phyloP scores from a whole-genome alignment of 2,113 vertebrate genomes.

The Saccopteryx bilineata region DNA sequence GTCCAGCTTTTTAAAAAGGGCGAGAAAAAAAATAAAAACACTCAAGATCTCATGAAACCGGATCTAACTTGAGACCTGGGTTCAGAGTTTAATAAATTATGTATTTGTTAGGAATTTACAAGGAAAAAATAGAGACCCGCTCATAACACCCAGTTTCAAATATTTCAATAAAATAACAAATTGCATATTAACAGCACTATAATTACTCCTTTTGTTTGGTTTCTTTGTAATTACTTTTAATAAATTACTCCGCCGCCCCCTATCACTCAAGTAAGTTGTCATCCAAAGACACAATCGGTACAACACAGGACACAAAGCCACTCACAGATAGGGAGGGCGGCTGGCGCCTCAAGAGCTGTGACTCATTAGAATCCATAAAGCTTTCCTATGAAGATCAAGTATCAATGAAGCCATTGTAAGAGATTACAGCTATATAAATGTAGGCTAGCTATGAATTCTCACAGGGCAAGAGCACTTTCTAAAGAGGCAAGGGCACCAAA shows the following conservation, averaged over 20 bases:
- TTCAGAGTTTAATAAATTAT: slow-evolving; percentile 54
- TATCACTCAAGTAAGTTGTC: slow-evolving; percentile 68
- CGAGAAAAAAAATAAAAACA: background rate
- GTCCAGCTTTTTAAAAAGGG: background rate
- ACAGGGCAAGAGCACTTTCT: slow-evolving; percentile 12
- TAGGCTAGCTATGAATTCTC: slow-evolving; percentile 61
- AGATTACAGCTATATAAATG: slow-evolving; percentile 59
- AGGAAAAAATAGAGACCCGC: background rate
- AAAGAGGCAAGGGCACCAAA: background rate
- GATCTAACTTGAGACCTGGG: slow-evolving; percentile 62
- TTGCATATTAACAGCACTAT: background rate
- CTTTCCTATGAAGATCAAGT: slow-evolving; percentile 73
- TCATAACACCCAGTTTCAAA: background rate
- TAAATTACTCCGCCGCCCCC: slow-evolving; percentile 62
- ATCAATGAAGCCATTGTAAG: slow-evolving; percentile 74
- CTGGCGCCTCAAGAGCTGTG: slow-evolving; percentile 59
- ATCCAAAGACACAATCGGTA: slow-evolving; percentile 67
- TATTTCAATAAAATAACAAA: slow-evolving; percentile 61
- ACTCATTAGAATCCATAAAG: slow-evolving; percentile 73
- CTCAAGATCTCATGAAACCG: slow-evolving; percentile 43
- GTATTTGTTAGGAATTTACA: slow-evolving; percentile 28
- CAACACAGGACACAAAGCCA: slow-evolving; percentile 70
- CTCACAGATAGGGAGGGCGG: slow-evolving; percentile 21
- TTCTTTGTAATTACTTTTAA: slow-evolving; percentile 75
- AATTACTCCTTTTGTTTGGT: slow-evolving; percentile 64